Conservation (phyloP, 2,888 invertebrate genomes). For the Drosophila mulleri region DNA sequence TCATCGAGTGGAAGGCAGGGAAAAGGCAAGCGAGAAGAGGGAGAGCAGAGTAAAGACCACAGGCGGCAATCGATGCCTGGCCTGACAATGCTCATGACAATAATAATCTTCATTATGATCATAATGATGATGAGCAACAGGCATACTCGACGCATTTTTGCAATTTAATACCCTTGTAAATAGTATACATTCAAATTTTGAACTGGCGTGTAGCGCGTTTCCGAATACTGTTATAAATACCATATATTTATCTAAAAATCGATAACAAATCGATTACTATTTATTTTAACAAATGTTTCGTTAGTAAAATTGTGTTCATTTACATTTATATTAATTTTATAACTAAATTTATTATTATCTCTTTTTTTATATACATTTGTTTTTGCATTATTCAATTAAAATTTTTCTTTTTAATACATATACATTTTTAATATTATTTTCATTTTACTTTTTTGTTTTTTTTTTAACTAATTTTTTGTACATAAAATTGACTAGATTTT, state of each 20-base stretch:
- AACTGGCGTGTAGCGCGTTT: neutral
- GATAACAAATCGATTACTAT: neutral
- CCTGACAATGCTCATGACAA: constrained; percentile 13
- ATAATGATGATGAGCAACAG: constrained; percentile 11
- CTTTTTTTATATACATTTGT: too few relatives aligned
- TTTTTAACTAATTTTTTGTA: too few relatives aligned
- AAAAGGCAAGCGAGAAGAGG: neutral
- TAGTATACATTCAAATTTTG: neutral
- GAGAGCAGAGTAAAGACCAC: constrained; percentile 15
- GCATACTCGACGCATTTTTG: constrained; percentile 12
- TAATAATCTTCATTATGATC: constrained; percentile 8
- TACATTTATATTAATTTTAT: too few relatives aligned
- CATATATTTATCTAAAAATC: neutral
- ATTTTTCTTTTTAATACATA: too few relatives aligned
- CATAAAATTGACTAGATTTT: too few relatives aligned
- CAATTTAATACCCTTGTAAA: constrained; percentile 2
- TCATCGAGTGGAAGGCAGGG: neutral
- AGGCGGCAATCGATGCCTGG: constrained; percentile 36
- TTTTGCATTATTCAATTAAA: too few relatives aligned
- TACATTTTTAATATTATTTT: too few relatives aligned
- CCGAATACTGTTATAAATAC: neutral
- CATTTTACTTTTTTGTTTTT: too few relatives aligned
- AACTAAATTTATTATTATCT: too few relatives aligned
- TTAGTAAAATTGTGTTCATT: too few relatives aligned
- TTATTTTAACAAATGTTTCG: too few relatives aligned